These are phyloP conservation scores for Auanema freiburgensis DNA, from an alignment of 2,888 invertebrate genomes.

Conservation along the genomic window DNA sequence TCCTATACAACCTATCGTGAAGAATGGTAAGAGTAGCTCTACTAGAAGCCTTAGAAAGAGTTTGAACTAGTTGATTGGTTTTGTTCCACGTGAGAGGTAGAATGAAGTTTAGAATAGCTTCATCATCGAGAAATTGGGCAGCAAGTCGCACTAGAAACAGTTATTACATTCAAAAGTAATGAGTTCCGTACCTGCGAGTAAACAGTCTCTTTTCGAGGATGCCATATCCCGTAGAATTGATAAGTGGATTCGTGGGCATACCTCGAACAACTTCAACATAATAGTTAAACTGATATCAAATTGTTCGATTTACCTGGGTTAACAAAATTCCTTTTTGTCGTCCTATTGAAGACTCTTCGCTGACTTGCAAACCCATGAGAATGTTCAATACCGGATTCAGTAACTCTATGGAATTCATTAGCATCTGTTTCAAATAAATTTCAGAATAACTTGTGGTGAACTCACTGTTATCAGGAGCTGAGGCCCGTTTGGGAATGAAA, in stretches of 20 bases:
- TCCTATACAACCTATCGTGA: no score
- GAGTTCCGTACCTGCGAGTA: conserved; percentile 9
- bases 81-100: no score
- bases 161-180: neutral
- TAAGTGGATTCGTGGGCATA: neutral
- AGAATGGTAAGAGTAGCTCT: no score
- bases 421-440: conserved; percentile 5
- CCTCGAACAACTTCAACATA: neutral
- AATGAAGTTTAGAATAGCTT: no score
- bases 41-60: no score
- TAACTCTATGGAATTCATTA: conserved; percentile 13
- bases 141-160: neutral
- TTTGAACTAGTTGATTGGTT: no score
- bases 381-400: conserved; percentile 7
- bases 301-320: neutral
- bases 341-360: conserved; percentile 15
- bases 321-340: conserved; percentile 8
- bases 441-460: neutral
- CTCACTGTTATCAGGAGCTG: conserved; percentile 4
- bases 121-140: no score
- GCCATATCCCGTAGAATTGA: conserved; percentile 1
- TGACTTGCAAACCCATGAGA: conserved; percentile 11
- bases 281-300: conserved; percentile 5
- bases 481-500: conserved; percentile 5
- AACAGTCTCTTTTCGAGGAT: conserved; percentile 9